Base-by-base conservation (phyloP, 2,113 vertebrate species). In the Amphiprion ocellaris region DNA sequence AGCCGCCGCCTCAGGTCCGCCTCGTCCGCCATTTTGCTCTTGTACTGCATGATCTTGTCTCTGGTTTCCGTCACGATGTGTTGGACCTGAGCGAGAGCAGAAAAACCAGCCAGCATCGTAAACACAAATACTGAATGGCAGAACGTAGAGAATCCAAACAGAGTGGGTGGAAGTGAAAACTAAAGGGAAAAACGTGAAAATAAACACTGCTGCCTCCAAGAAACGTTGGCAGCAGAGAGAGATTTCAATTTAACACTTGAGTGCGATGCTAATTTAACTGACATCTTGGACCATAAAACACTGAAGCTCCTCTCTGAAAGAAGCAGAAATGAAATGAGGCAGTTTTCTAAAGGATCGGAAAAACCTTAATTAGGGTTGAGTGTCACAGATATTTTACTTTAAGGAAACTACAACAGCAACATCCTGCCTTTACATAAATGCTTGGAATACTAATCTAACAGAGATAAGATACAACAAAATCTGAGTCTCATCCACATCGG, bases 21-120 rank as follows among this genome's bases (percentile, higher is more conserved):
- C 83, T 99, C 98, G 79, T 98, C 97, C 8, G 94, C 95, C 85
- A 98, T 95, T 93, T 96, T 98, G 77, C 91, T 97, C 90, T 98
- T 97, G 93, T 97, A 99, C 15, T 97, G 96, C 84, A 99, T 85
- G 85, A 99, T 97, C 82, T 98, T 99, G 88, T 99, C 98, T 84
- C 96, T 96, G 62, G 98, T 99, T 92, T 99, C 98, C 23, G 95
- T 96, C 89, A 99, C 94, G 46, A 99, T 97, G 92, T 99, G 97
- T 37, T 99, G 97, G 70, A 93, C 92, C 92, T 93, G 78, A 79
- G 15, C 17, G 41, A 37, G 4, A 59, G 12, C 12, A 11, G 10
- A 47, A 1, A 64, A 59, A 33, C 5, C 33, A 55, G 2, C 7
- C 24, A 12, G 41, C 41, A 30, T 30, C 30, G 30, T 30, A 26